A percentile compares a stretch with the other conserved stretches of the same genome.
These are phyloP conservation scores for Acrocephalus kingi DNA, from an alignment of 2,113 vertebrate species.

Conservation along the genomic window DNA sequence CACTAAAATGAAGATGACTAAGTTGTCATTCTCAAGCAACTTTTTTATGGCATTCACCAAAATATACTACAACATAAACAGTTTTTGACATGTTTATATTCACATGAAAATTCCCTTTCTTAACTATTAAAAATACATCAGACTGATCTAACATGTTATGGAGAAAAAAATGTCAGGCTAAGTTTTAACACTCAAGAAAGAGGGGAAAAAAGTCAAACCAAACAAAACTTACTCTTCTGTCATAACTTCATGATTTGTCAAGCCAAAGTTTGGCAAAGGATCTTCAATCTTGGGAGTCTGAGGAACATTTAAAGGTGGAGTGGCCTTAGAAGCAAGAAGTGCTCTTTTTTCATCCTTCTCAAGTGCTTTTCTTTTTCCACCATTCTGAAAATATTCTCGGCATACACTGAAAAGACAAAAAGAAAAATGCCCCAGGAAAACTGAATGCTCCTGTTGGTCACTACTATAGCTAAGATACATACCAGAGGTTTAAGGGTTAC, in stretches of 20 bases:
- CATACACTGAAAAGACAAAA: conserved; percentile 83
- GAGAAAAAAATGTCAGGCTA: neutral
- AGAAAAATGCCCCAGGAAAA: conserved; percentile 1
- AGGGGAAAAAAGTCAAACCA: neutral
- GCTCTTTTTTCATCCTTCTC: conserved; percentile 95
- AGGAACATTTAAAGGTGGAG: conserved; percentile 68
- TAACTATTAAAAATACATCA: neutral
- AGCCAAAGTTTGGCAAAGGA: conserved; percentile 64
- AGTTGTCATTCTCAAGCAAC: neutral
- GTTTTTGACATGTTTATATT: neutral
- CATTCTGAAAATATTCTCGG: conserved; percentile 94
- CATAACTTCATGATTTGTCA: conserved; percentile 72
- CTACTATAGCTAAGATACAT: neutral
- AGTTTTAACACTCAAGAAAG: neutral
- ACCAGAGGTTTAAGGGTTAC: neutral
- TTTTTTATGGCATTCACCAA: neutral
- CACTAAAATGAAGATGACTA: neutral
- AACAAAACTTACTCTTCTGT: conserved; percentile 76
- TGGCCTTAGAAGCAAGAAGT: conserved; percentile 72
- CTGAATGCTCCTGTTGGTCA: neutral
- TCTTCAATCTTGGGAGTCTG: conserved; percentile 73
- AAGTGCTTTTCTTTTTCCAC: conserved; percentile 92
- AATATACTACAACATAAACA: neutral
- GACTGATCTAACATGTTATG: neutral
- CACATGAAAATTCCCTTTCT: neutral